Percentiles rank a stretch among this genome's conserved stretches.
These are phyloP conservation scores for Melanostoma mellinum DNA, from an alignment of 2,888 invertebrate species.

Conservation along the genomic window DNA sequence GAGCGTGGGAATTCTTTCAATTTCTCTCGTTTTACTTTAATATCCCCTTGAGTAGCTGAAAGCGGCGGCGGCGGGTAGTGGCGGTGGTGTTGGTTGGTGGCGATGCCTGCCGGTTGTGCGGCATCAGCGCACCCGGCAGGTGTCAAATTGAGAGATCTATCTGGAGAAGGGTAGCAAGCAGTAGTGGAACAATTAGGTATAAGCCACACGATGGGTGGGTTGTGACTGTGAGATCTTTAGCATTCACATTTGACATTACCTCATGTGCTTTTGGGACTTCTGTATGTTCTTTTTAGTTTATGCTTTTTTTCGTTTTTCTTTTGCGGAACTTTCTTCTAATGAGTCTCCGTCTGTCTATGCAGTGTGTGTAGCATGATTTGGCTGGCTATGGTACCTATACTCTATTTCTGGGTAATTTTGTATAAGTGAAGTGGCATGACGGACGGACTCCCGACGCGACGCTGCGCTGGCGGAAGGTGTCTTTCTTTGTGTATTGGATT, in stretches of 20 bases:
- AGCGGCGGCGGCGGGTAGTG: neutral
- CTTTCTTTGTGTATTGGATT: slow-evolving; percentile 25
- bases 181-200: slow-evolving; percentile 23
- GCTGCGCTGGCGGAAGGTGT: slow-evolving; percentile 21
- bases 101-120: neutral
- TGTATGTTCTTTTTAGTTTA: slow-evolving; percentile 20
- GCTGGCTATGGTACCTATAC: neutral
- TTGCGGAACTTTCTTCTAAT: neutral
- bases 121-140: slow-evolving; percentile 31
- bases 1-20: slow-evolving; percentile 61
- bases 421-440: slow-evolving; percentile 1
- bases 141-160: slow-evolving; percentile 57
- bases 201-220: slow-evolving; percentile 37
- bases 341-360: slow-evolving; percentile 14
- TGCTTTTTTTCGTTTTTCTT: neutral
- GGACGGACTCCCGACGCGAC: neutral
- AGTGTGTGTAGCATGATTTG: neutral
- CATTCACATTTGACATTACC: slow-evolving; percentile 17
- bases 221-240: neutral
- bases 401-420: slow-evolving; percentile 16
- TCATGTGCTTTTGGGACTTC: slow-evolving; percentile 25
- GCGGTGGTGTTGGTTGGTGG: neutral
- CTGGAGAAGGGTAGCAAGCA: slow-evolving; percentile 31
- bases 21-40: neutral
- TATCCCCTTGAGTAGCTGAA: slow-evolving; percentile 2